Evolutionary conservation across 2,888 invertebrate species (phyloP).

Genomic region (Pseudeuparius sepicola): DNA sequence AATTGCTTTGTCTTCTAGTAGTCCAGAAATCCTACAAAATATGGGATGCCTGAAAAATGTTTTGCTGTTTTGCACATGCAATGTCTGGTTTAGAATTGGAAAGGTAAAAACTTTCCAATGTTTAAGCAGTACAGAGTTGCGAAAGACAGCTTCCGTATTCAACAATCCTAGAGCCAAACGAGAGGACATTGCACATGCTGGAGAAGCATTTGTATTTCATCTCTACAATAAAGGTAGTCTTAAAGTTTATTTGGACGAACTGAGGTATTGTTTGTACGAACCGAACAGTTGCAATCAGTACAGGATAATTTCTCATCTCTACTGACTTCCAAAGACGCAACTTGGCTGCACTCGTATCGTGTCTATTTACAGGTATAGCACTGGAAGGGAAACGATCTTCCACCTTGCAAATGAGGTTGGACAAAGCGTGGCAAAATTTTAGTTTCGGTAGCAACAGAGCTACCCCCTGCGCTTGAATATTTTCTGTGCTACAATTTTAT

Average conservation of each 20-base stretch:
- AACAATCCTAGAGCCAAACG: conserved; percentile 4
- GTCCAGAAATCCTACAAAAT: conserved; percentile 4
- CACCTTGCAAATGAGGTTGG: conserved; percentile 7
- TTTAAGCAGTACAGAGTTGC: conserved; percentile 4
- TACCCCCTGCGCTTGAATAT: no score
- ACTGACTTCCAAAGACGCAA: conserved; percentile 4
- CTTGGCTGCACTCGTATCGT: conserved; percentile 7
- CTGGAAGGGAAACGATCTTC: conserved; percentile 7
- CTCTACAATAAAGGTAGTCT: conserved; percentile 3
- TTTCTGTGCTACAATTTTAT: no score
- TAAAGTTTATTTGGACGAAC: no score
- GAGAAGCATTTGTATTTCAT: conserved; percentile 7
- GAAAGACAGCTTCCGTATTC: conserved; percentile 1
- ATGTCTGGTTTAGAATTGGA: conserved; percentile 7
- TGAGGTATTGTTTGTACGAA: no score
- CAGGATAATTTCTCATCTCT: conserved; percentile 7
- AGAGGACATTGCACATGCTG: conserved; percentile 5
- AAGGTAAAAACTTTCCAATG: conserved; percentile 7
- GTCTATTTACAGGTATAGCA: conserved; percentile 7
- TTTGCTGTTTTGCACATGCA: conserved; percentile 7
- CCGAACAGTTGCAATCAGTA: neutral
- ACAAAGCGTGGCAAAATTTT: conserved; percentile 5
- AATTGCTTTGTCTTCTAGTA: no score
- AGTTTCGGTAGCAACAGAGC: conserved; percentile 4
- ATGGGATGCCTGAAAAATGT: conserved; percentile 1